phyloP scores from a whole-genome alignment of 1,140 invertebrate species.

The Halictus rubicundus region DNA sequence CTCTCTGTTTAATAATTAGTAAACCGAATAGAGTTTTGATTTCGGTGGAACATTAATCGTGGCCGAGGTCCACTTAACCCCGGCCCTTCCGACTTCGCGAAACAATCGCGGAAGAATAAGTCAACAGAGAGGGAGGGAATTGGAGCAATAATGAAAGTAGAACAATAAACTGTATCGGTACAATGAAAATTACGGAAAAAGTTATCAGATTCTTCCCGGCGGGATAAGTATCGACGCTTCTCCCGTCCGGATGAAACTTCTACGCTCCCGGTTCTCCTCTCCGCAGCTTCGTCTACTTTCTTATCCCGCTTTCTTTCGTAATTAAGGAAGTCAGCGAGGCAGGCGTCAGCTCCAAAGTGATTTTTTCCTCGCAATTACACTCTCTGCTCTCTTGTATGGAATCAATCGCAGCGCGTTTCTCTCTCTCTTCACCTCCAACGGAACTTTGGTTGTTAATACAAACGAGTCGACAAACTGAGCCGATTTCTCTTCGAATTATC shows the following conservation, averaged over 20 bases:
- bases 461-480: too few relatives aligned
- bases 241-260: slow-evolving; percentile 54
- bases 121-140: slow-evolving; percentile 7
- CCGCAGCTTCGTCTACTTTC: slow-evolving; percentile 18
- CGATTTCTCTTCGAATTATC: too few relatives aligned
- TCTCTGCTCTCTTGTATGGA: neutral
- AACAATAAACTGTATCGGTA: slow-evolving; percentile 54
- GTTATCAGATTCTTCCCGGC: slow-evolving; percentile 49
- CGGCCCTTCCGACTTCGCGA: neutral
- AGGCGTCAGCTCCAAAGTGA: slow-evolving; percentile 42
- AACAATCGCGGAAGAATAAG: slow-evolving; percentile 9
- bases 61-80: neutral
- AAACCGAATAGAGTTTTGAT: neutral
- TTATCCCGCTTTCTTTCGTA: slow-evolving; percentile 60
- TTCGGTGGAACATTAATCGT: neutral
- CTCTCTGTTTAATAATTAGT: too few relatives aligned
- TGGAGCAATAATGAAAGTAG: slow-evolving; percentile 37
- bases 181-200: slow-evolving; percentile 56
- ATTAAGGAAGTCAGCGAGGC: slow-evolving; percentile 61
- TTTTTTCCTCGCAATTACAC: slow-evolving; percentile 35
- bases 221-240: slow-evolving; percentile 57
- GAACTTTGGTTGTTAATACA: neutral
- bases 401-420: slow-evolving; percentile 1
- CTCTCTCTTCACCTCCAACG: too few relatives aligned
- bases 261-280: slow-evolving; percentile 9